phyloP scores from a whole-genome alignment of 2,113 vertebrate species.

The Gallinago paraguaiae region DNA sequence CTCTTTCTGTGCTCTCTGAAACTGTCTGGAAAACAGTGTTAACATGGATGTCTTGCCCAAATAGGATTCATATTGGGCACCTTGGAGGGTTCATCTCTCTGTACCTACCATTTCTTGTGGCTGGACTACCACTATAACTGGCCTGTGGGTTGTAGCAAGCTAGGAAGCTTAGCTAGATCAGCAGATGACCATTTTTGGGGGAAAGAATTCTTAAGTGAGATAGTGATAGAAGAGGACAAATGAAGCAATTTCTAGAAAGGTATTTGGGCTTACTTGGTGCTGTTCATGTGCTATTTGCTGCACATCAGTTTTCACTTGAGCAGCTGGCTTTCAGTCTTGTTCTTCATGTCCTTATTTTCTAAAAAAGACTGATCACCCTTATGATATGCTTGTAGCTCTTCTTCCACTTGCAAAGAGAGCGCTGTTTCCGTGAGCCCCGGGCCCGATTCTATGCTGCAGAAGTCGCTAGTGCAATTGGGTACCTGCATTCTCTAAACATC shows the following conservation, averaged over 20 bases:
- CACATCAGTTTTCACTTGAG: neutral
- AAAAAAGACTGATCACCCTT: neutral
- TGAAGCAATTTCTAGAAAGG: neutral
- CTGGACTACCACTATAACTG: neutral
- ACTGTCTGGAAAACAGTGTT: neutral
- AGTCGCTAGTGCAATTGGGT: slow-evolving; percentile 93
- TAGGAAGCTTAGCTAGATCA: neutral
- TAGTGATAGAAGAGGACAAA: neutral
- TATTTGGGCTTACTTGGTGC: neutral
- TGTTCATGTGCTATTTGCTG: neutral
- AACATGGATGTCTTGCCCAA: neutral
- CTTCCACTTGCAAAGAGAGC: slow-evolving; percentile 94
- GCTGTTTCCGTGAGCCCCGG: slow-evolving; percentile 90
- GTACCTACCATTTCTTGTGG: neutral
- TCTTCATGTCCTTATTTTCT: neutral
- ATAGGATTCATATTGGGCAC: accelerated
- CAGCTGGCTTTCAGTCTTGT: neutral
- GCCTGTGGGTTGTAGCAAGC: neutral
- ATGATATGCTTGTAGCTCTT: slow-evolving; percentile 80
- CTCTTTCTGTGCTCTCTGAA: neutral
- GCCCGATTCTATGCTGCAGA: slow-evolving; percentile 93
- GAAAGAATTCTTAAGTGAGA: neutral
- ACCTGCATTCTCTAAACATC: slow-evolving; percentile 95
- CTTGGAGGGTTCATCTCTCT: neutral
- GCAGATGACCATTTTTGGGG: neutral